phyloP scores from a whole-genome alignment of 2,888 invertebrate genomes.

The Incurvaria masculella region DNA sequence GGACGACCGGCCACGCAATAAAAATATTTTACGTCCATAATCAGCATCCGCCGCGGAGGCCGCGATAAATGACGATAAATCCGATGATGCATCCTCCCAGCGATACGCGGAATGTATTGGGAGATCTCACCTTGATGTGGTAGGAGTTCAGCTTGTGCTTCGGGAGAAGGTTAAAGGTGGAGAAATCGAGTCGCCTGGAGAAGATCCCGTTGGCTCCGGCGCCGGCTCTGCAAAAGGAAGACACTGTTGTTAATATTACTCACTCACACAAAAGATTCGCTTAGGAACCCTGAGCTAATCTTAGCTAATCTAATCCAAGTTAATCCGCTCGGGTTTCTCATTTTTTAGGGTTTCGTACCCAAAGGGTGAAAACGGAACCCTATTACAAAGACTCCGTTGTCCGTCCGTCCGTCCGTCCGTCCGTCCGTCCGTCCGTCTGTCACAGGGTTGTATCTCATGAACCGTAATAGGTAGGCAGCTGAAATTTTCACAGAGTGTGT shows the following conservation, averaged over 20 bases:
- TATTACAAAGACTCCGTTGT: too few species aligned
- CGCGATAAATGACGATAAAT: background rate
- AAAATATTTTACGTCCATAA: slow-evolving; percentile 31
- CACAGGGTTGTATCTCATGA: too few species aligned
- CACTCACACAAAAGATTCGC: too few species aligned
- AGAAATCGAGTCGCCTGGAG: slow-evolving; percentile 89
- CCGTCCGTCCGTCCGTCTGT: too few species aligned
- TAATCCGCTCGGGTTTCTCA: too few species aligned
- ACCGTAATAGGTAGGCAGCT: too few species aligned
- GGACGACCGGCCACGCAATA: slow-evolving; percentile 24
- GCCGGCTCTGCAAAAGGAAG: slow-evolving; percentile 65
- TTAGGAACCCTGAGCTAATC: too few species aligned
- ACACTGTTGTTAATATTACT: slow-evolving; percentile 1
- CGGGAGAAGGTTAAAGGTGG: slow-evolving; percentile 91
- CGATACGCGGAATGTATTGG: slow-evolving; percentile 4
- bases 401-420: too few species aligned
- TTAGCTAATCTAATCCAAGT: too few species aligned
- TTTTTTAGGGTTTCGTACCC: too few species aligned
- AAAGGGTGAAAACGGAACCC: too few species aligned
- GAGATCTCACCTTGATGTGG: slow-evolving; percentile 89
- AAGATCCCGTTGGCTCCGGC: slow-evolving; percentile 92
- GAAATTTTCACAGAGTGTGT: too few species aligned
- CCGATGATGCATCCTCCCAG: background rate
- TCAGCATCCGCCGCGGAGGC: background rate
- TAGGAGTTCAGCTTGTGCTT: slow-evolving; percentile 97